Conservation (phyloP, 2,113 vertebrate species). For the Tricholaema leucomelas region DNA sequence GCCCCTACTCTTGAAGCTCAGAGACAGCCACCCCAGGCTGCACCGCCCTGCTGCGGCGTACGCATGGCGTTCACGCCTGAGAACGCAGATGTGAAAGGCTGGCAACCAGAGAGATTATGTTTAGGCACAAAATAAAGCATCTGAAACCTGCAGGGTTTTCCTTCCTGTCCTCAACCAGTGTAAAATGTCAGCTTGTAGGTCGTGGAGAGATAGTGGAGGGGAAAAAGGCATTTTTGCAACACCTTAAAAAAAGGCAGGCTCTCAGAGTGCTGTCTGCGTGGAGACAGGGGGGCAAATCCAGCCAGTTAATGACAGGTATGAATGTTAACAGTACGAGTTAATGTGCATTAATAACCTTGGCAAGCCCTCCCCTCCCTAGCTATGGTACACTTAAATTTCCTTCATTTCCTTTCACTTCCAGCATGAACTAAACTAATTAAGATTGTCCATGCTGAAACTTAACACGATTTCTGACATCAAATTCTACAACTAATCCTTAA, state of each 20-base stretch:
- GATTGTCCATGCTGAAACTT: neutral
- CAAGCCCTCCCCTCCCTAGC: neutral
- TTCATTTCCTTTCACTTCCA: neutral
- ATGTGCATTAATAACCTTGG: neutral
- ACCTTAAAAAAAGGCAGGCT: neutral
- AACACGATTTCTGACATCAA: neutral
- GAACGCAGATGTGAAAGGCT: neutral
- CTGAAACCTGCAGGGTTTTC: neutral
- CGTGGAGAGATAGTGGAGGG: fast-evolving
- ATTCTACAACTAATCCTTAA: neutral
- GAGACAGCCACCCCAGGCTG: neutral
- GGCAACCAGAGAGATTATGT: neutral
- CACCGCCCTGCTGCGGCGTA: fast-evolving
- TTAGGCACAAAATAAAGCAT: neutral
- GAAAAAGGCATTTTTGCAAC: neutral
- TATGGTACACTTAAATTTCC: neutral
- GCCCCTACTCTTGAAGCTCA: neutral
- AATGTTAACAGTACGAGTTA: neutral
- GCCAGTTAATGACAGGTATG: neutral
- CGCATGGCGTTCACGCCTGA: fast-evolving
- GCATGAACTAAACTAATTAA: neutral
- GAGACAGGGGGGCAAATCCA: neutral
- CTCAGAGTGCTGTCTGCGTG: neutral
- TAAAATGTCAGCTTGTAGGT: neutral
- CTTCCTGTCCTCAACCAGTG: fast-evolving